Conservation (phyloP, 2,888 invertebrate genomes). For the Gari tellinella region DNA sequence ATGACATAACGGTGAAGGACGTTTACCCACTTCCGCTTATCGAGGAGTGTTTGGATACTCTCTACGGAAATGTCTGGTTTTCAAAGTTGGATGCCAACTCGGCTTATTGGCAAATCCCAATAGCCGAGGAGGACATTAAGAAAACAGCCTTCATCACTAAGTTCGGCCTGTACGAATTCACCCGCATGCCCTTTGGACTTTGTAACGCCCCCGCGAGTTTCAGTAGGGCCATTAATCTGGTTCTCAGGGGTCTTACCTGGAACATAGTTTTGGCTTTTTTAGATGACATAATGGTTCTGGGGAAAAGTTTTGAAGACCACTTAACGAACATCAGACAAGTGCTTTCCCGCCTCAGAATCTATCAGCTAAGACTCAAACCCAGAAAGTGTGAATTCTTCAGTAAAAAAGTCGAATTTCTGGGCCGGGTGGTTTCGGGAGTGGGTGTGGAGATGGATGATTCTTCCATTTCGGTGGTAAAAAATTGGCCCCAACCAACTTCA, state of each 20-base stretch:
- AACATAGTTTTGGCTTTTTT: slow-evolving; percentile 45
- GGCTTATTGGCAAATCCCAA: slow-evolving; percentile 58
- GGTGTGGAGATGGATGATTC: no score
- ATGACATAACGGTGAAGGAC: slow-evolving; percentile 41
- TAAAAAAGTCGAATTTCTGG: no score
- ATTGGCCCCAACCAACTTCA: slow-evolving; percentile 44
- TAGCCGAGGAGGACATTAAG: slow-evolving; percentile 45
- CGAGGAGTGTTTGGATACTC: slow-evolving; percentile 42
- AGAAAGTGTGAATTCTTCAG: no score
- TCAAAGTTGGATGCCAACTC: slow-evolving; percentile 59
- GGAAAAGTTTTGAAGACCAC: slow-evolving; percentile 18
- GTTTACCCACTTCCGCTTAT: slow-evolving; percentile 41
- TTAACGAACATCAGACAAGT: no score
- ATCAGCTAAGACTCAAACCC: no score
- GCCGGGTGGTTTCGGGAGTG: no score
- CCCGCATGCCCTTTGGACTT: slow-evolving; percentile 32
- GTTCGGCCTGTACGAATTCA: slow-evolving; percentile 59
- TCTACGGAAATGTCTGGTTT: slow-evolving; percentile 36
- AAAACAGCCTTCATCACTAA: slow-evolving; percentile 66
- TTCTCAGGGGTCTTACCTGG: slow-evolving; percentile 52
- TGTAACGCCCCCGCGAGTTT: no score
- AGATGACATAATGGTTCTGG: slow-evolving; percentile 50
- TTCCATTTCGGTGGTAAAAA: no score
- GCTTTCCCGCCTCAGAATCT: no score
- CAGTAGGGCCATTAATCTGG: slow-evolving; percentile 53